phyloP scores from a whole-genome alignment of 2,888 invertebrate genomes.

The Callosobruchus maculatus region DNA sequence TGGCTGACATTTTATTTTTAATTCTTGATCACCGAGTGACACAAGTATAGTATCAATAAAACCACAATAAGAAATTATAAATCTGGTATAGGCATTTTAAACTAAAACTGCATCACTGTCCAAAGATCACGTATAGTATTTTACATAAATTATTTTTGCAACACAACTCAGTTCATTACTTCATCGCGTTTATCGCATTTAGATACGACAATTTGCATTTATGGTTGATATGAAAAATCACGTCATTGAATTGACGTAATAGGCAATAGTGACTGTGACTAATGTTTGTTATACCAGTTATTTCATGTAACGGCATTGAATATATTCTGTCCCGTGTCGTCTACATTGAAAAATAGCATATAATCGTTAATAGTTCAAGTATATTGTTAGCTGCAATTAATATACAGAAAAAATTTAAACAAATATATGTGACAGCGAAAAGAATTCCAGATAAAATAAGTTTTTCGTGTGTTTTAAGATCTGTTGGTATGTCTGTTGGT shows the following conservation, averaged over 20 bases:
- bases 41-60: too few relatives aligned
- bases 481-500: too few relatives aligned
- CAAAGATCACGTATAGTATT: background rate
- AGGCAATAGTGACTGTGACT: background rate
- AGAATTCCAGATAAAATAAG: too few relatives aligned
- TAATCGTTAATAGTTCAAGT: background rate
- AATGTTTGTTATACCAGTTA: background rate
- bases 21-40: too few relatives aligned
- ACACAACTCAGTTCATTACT: background rate
- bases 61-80: too few relatives aligned
- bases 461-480: too few relatives aligned
- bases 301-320: background rate
- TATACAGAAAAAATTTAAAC: too few relatives aligned
- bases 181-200: background rate
- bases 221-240: background rate
- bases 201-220: background rate
- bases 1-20: too few relatives aligned
- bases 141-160: background rate
- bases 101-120: background rate
- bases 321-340: background rate
- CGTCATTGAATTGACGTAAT: background rate
- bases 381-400: too few relatives aligned
- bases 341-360: background rate
- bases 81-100: too few relatives aligned
- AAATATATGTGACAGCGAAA: too few relatives aligned